Conservation (phyloP, 37 sponge, comb jelly and placozoan genomes). For the Bolinopsis microptera region DNA sequence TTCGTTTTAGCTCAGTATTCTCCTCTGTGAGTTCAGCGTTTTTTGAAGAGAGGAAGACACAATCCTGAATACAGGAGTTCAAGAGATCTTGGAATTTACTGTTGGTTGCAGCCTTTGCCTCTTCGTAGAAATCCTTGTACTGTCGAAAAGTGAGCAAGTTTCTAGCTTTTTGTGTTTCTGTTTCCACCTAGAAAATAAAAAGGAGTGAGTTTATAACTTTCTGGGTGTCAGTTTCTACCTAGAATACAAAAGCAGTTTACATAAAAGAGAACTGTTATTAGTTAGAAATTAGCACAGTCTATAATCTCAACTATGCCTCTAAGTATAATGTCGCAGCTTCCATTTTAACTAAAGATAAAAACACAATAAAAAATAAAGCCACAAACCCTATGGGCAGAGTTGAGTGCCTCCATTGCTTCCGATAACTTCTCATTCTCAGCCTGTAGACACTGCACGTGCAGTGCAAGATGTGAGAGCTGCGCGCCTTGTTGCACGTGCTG, state of each 20-base stretch:
- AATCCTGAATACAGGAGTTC: slow-evolving; percentile 1
- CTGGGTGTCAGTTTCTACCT: slow-evolving; percentile 4
- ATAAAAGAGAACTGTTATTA: background rate
- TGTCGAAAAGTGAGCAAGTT: background rate
- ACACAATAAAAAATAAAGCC: no score
- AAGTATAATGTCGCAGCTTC: no score
- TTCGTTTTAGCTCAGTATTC: background rate
- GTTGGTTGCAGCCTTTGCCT: background rate
- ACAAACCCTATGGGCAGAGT: background rate
- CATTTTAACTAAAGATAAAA: no score
- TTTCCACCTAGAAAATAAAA: background rate
- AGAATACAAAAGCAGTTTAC: background rate
- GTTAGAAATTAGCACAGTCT: no score
- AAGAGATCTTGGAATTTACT: background rate
- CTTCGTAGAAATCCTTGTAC: slow-evolving; percentile 8
- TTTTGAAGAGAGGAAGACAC: slow-evolving; percentile 4
- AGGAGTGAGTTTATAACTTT: background rate
- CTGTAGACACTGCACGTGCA: slow-evolving; percentile 32
- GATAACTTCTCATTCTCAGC: background rate
- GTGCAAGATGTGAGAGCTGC: background rate
- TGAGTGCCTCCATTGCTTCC: background rate
- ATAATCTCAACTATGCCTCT: no score
- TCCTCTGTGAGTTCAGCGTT: slow-evolving; percentile 28
- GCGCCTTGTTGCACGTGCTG: background rate
- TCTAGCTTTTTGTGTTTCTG: slow-evolving; percentile 22